A percentile compares a stretch with the other conserved stretches of the same genome.
phyloP scores from a whole-genome alignment of 2,113 vertebrate genomes.

The Takifugu flavidus region DNA sequence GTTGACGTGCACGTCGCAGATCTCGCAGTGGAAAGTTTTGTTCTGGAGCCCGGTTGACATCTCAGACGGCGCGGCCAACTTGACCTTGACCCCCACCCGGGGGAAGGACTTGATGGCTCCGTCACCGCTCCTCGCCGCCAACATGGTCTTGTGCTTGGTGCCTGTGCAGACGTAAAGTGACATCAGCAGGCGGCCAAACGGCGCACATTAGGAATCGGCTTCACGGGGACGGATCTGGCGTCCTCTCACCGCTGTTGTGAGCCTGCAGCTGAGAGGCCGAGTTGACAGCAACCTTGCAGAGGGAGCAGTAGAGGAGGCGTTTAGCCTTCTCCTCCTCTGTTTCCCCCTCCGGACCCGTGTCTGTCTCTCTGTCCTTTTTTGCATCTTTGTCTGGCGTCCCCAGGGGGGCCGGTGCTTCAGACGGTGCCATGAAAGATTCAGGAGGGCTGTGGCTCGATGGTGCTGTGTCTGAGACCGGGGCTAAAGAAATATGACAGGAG shows the following conservation, averaged over 20 bases:
- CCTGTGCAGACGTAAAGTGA: slow-evolving; percentile 69
- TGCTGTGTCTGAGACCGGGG: slow-evolving; percentile 19
- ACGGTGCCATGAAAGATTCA: slow-evolving; percentile 20
- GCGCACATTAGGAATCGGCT: too few relatives aligned
- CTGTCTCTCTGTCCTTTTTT: slow-evolving; percentile 20
- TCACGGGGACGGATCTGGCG: neutral
- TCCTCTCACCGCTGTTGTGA: slow-evolving; percentile 91
- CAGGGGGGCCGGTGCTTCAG: slow-evolving; percentile 19
- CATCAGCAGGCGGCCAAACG: neutral
- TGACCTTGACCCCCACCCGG: slow-evolving; percentile 88
- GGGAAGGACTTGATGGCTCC: slow-evolving; percentile 98
- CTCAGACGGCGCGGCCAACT: slow-evolving; percentile 76
- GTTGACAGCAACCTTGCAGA: slow-evolving; percentile 98
- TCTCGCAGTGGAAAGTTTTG: slow-evolving; percentile 99
- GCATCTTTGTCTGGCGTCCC: slow-evolving; percentile 30
- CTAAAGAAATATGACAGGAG: slow-evolving; percentile 5
- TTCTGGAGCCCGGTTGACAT: slow-evolving; percentile 90
- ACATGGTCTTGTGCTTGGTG: slow-evolving; percentile 99
- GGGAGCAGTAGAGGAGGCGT: slow-evolving; percentile 93
- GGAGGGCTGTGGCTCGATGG: slow-evolving; percentile 3
- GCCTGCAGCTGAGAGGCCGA: slow-evolving; percentile 96
- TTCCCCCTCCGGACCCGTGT: slow-evolving; percentile 77
- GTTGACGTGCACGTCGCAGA: slow-evolving; percentile 96
- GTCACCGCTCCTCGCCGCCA: slow-evolving; percentile 90
- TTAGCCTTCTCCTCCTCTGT: slow-evolving; percentile 92